phyloP scores from a whole-genome alignment of 2,797 vertebrate genomes.

The Dryobates pubescens region DNA sequence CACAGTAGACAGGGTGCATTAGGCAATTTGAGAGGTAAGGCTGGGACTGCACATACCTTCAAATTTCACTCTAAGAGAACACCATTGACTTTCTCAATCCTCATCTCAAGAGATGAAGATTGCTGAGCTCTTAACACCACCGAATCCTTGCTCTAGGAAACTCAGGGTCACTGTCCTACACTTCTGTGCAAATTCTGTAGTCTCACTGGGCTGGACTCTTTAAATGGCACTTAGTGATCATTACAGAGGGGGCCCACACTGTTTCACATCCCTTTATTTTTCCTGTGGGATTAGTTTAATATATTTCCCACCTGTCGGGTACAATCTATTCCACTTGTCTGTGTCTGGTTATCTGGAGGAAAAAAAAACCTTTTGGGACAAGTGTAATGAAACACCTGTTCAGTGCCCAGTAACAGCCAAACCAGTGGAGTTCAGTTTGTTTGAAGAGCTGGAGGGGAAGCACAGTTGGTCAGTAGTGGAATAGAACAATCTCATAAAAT shows the following conservation, averaged over 20 bases:
- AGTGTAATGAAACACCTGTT: constrained; percentile 29
- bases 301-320: neutral
- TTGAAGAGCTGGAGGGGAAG: neutral
- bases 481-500: neutral
- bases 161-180: neutral
- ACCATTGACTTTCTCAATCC: neutral
- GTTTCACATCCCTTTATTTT: neutral
- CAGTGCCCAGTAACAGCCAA: neutral
- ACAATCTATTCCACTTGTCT: neutral
- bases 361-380: neutral
- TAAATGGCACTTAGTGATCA: neutral
- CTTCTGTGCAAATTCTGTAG: neutral
- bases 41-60: neutral
- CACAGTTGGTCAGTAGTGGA: neutral
- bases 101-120: neutral
- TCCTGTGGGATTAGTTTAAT: neutral
- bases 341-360: neutral
- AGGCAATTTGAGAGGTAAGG: neutral
- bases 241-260: neutral
- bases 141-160: neutral
- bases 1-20: neutral
- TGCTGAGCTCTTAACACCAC: neutral
- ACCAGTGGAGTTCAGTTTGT: neutral
- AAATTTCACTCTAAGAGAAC: neutral
- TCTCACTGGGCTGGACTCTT: neutral